phyloP scores from a whole-genome alignment of 2,113 vertebrate species.

The Numida meleagris region DNA sequence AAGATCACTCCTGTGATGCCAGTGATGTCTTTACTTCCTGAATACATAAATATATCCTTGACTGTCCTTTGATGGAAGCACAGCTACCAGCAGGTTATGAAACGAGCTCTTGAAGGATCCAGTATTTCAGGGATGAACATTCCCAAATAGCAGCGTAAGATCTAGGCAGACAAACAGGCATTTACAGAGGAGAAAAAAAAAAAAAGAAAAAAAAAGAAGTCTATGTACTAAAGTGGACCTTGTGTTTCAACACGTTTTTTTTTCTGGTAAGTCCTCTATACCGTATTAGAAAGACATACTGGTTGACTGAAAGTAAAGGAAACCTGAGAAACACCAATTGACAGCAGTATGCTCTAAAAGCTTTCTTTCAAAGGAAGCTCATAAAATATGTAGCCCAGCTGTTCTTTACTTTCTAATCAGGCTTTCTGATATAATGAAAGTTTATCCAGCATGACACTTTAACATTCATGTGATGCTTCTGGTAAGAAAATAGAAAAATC shows the following conservation, averaged over 20 bases:
- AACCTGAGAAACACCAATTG: constrained; percentile 15
- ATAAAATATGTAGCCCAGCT: constrained; percentile 45
- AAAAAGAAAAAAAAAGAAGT: not conserved
- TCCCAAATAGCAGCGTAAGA: not conserved
- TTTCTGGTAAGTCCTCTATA: not conserved
- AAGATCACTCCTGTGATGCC: not conserved
- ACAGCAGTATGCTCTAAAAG: not conserved
- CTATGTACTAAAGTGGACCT: not conserved
- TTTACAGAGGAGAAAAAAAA: not conserved
- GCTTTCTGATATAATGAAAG: constrained; percentile 36
- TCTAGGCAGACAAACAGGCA: not conserved
- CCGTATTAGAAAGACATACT: not conserved
- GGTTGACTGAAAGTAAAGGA: not conserved
- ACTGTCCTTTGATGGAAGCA: not conserved
- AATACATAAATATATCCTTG: not conserved
- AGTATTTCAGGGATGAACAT: not conserved
- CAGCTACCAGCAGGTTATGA: not conserved
- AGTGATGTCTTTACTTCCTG: not conserved
- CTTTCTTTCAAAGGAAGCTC: constrained; percentile 2
- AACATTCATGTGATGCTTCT: constrained; percentile 17
- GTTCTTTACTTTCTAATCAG: constrained; percentile 52
- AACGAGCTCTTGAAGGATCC: not conserved
- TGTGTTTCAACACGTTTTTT: not conserved
- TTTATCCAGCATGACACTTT: constrained; percentile 39
- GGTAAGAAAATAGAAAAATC: not conserved